Percentiles rank a stretch among this genome's conserved stretches.
These are phyloP conservation scores for Leucoma salicis DNA, from an alignment of 2,888 invertebrate genomes.

Conservation along the genomic window DNA sequence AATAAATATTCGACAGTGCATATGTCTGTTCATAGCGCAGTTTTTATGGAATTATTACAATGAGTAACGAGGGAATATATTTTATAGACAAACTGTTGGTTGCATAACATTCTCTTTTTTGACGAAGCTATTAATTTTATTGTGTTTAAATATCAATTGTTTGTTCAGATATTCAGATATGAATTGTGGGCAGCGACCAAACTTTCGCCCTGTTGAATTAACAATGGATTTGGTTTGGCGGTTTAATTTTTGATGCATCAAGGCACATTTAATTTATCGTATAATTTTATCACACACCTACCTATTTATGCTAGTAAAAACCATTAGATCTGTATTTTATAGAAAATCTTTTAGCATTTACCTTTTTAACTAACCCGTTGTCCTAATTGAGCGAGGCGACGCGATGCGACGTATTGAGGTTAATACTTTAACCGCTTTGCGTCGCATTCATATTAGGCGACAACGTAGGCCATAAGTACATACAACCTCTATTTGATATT, in stretches of 20 bases:
- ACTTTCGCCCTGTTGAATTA: conserved; percentile 8
- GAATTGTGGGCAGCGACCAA: conserved; percentile 20
- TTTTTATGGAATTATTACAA: conserved; percentile 44
- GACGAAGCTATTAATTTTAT: conserved; percentile 36
- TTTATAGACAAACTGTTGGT: conserved; percentile 31
- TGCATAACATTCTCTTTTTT: conserved; percentile 32
- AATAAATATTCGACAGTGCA: conserved; percentile 26
- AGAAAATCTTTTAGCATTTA: too few relatives aligned
- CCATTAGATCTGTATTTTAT: too few relatives aligned
- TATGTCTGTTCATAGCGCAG: conserved; percentile 22
- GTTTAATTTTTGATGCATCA: not conserved
- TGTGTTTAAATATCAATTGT: conserved; percentile 18
- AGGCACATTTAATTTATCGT: not conserved
- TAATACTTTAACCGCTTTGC: too few relatives aligned
- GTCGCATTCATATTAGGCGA: too few relatives aligned
- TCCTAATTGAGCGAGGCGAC: too few relatives aligned
- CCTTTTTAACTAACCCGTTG: too few relatives aligned
- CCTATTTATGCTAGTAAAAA: too few relatives aligned
- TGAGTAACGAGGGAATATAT: conserved; percentile 36
- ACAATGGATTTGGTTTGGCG: conserved; percentile 11
- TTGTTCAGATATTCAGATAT: conserved; percentile 19
- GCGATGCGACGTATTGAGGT: too few relatives aligned
- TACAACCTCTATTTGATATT: too few relatives aligned
- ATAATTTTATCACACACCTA: too few relatives aligned
- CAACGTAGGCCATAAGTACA: too few relatives aligned